A percentile compares a stretch with the other conserved stretches of the same genome.
These are phyloP conservation scores for Syrphus vitripennis DNA, from an alignment of 2,888 invertebrate species.

Conservation along the genomic window DNA sequence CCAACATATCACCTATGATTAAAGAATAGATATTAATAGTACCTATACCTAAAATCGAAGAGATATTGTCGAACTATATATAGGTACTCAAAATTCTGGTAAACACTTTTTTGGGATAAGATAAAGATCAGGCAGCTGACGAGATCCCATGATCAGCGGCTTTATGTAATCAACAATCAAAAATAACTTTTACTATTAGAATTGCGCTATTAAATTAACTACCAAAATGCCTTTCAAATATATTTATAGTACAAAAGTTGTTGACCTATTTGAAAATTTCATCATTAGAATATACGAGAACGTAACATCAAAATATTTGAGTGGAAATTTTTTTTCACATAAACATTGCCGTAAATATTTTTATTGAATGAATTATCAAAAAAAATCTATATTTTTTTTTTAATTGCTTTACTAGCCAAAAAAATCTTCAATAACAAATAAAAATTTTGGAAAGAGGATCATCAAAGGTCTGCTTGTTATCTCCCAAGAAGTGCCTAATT, in stretches of 20 bases:
- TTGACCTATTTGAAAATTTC: not conserved
- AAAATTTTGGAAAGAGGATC: not conserved
- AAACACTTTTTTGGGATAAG: not conserved
- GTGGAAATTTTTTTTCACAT: not conserved
- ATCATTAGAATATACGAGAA: not conserved
- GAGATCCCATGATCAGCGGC: not conserved
- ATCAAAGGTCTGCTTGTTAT: conserved; percentile 8
- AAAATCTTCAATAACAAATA: not conserved
- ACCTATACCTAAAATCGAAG: too few species aligned
- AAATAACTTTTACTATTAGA: not conserved
- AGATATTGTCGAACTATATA: too few species aligned
- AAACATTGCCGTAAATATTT: not conserved
- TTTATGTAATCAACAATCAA: not conserved
- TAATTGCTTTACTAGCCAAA: not conserved
- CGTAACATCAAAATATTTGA: not conserved
- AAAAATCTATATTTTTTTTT: not conserved
- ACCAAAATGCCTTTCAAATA: too few species aligned
- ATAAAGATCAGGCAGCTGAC: not conserved
- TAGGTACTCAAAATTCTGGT: too few species aligned
- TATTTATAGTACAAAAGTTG: too few species aligned
- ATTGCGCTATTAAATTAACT: too few species aligned
- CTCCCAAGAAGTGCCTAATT: not conserved
- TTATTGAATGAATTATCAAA: not conserved
- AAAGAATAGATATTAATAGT: too few species aligned
- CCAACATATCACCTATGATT: too few species aligned